phyloP scores from a whole-genome alignment of 1,140 invertebrate species.

The Trachymyrmex cornetzi region DNA sequence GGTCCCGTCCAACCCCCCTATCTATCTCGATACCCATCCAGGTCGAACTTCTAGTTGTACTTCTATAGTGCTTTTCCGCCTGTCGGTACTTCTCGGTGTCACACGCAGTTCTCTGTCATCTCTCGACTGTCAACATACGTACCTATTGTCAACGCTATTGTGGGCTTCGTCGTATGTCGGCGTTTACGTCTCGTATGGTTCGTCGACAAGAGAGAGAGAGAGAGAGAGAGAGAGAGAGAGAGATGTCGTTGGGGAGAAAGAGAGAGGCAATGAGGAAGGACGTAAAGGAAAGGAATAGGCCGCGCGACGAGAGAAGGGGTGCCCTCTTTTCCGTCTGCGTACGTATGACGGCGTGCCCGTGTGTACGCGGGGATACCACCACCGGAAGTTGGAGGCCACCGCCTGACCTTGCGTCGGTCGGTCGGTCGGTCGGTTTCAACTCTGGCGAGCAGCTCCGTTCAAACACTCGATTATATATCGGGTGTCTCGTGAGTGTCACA shows the following conservation, averaged over 20 bases:
- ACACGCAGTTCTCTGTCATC: slow-evolving; percentile 40
- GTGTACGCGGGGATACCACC: slow-evolving; percentile 76
- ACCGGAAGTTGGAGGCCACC: slow-evolving; percentile 87
- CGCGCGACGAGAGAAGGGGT: slow-evolving; percentile 52
- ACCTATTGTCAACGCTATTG: slow-evolving; percentile 41
- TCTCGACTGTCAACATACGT: slow-evolving; percentile 38
- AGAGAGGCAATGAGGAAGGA: slow-evolving; percentile 37
- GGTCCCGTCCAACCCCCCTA: background rate
- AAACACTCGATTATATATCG: slow-evolving; percentile 76
- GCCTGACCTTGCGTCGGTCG: slow-evolving; percentile 84
- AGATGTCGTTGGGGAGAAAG: slow-evolving; percentile 20
- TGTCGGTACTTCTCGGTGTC: slow-evolving; percentile 34
- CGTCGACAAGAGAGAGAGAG: slow-evolving; percentile 1
- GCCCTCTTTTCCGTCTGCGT: slow-evolving; percentile 70
- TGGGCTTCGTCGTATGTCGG: slow-evolving; percentile 5
- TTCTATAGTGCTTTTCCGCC: slow-evolving; percentile 39
- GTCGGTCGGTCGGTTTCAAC: slow-evolving; percentile 76
- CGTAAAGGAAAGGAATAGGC: slow-evolving; percentile 50
- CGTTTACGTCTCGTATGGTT: slow-evolving; percentile 28
- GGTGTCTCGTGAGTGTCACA: slow-evolving; percentile 67
- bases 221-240: background rate
- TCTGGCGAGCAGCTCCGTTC: slow-evolving; percentile 76
- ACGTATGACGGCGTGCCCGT: slow-evolving; percentile 66
- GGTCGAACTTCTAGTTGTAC: slow-evolving; percentile 43
- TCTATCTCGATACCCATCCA: slow-evolving; percentile 31